Evolutionary conservation across 2,113 vertebrate species (phyloP).

Genomic region (Spilogale gracilis): DNA sequence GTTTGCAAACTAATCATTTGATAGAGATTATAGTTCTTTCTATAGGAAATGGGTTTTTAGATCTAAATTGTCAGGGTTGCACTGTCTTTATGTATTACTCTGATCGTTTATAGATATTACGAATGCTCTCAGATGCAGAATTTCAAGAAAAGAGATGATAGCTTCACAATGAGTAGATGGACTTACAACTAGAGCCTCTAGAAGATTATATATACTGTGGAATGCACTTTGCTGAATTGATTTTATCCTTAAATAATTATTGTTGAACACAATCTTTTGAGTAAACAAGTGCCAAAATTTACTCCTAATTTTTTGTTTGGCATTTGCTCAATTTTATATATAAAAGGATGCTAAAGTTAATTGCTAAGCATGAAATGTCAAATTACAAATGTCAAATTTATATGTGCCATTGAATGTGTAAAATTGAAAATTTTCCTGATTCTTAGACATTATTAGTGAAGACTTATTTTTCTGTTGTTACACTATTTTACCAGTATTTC

Average conservation of each 20-base stretch:
- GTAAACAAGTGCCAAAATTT: constrained; percentile 67
- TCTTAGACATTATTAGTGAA: not conserved
- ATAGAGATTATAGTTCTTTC: constrained; percentile 75
- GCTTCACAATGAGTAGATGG: constrained; percentile 71
- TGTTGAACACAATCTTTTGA: constrained; percentile 62
- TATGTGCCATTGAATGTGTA: not conserved
- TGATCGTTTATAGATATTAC: constrained; percentile 76
- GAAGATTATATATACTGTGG: constrained; percentile 58
- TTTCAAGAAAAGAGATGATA: constrained; percentile 64
- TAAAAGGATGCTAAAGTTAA: not conserved
- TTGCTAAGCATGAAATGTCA: not conserved
- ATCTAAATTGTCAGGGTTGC: constrained; percentile 62
- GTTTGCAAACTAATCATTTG: constrained; percentile 84
- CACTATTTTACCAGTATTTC: not conserved
- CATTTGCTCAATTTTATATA: constrained; percentile 3
- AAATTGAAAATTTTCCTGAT: not conserved
- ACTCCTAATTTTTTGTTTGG: constrained; percentile 29
- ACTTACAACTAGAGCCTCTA: constrained; percentile 71
- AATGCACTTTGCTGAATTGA: constrained; percentile 64
- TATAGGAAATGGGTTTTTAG: constrained; percentile 84
- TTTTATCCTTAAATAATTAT: constrained; percentile 58
- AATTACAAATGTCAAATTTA: not conserved
- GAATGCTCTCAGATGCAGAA: constrained; percentile 65
- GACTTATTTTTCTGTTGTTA: not conserved
- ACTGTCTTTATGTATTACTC: constrained; percentile 58